These are phyloP conservation scores for Amblyteles armatorius DNA, from an alignment of 2,888 invertebrate genomes.

Conservation along the genomic window DNA sequence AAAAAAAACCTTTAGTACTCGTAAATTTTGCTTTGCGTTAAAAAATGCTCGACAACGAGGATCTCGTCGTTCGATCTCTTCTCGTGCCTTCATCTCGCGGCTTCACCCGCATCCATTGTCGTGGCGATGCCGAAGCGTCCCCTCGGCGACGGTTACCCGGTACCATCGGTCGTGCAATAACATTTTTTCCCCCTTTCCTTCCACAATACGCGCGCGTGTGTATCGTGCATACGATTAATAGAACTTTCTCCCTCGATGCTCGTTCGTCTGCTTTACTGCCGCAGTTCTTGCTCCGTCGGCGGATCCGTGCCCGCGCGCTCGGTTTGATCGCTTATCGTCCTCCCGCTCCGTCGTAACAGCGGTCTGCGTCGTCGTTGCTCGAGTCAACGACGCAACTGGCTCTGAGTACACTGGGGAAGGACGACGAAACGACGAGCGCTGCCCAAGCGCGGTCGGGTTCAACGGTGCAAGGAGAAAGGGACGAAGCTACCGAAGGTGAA, in stretches of 20 bases:
- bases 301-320: slow-evolving; percentile 45
- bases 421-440: slow-evolving; percentile 8
- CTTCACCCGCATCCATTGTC: slow-evolving; percentile 59
- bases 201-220: slow-evolving; percentile 67
- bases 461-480: slow-evolving; percentile 61
- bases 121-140: slow-evolving; percentile 58
- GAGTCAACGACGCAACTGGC: slow-evolving; percentile 59
- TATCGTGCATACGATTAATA: slow-evolving; percentile 72
- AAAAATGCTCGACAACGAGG: not conserved
- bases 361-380: slow-evolving; percentile 46
- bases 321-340: slow-evolving; percentile 68
- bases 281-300: slow-evolving; percentile 51
- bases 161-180: slow-evolving; percentile 65
- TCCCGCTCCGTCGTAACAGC: slow-evolving; percentile 53
- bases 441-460: slow-evolving; percentile 34
- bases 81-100: slow-evolving; percentile 31
- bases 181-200: slow-evolving; percentile 60
- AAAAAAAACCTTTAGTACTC: not conserved
- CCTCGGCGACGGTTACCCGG: slow-evolving; percentile 46
- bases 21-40: not conserved
- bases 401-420: not conserved
- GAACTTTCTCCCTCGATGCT: slow-evolving; percentile 72
- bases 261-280: slow-evolving; percentile 63
- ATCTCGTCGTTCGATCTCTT: slow-evolving; percentile 10
- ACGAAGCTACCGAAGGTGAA: slow-evolving; percentile 40